Percentiles rank a stretch among this genome's conserved stretches.
phyloP scores from a whole-genome alignment of 2,888 invertebrate genomes.

The Falcaria lacertinaria region DNA sequence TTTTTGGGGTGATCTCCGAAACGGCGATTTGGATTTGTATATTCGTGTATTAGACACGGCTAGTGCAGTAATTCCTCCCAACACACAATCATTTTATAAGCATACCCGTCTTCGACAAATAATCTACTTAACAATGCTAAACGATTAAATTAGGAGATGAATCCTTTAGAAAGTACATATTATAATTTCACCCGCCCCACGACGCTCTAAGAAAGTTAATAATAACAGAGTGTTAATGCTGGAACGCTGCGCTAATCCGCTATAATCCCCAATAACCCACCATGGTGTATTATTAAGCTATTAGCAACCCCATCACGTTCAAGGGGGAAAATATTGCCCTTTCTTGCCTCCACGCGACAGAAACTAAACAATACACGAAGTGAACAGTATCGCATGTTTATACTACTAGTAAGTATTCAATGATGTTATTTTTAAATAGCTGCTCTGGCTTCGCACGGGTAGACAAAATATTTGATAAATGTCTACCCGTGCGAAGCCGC shows the following conservation, averaged over 20 bases:
- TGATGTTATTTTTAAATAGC: too few relatives aligned
- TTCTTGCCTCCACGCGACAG: not conserved
- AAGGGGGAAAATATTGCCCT: conserved; percentile 23
- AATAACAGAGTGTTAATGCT: not conserved
- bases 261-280: conserved; percentile 1
- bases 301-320: conserved; percentile 29
- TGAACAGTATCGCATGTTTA: not conserved
- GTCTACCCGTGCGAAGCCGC: too few relatives aligned
- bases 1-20: too few relatives aligned
- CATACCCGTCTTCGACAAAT: too few relatives aligned
- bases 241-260: conserved; percentile 2
- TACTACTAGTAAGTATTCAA: too few relatives aligned
- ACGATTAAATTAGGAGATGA: not conserved
- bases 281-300: conserved; percentile 8
- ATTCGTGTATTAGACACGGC: too few relatives aligned
- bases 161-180: not conserved
- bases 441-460: too few relatives aligned
- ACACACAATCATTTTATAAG: too few relatives aligned
- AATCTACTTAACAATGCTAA: not conserved
- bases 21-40: too few relatives aligned
- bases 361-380: not conserved
- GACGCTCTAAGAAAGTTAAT: not conserved
- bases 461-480: too few relatives aligned
- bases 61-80: too few relatives aligned
- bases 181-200: not conserved